Percentiles rank a stretch among this genome's conserved stretches.
phyloP scores from a whole-genome alignment of 1,140 invertebrate genomes.

The Aphis craccivora region DNA sequence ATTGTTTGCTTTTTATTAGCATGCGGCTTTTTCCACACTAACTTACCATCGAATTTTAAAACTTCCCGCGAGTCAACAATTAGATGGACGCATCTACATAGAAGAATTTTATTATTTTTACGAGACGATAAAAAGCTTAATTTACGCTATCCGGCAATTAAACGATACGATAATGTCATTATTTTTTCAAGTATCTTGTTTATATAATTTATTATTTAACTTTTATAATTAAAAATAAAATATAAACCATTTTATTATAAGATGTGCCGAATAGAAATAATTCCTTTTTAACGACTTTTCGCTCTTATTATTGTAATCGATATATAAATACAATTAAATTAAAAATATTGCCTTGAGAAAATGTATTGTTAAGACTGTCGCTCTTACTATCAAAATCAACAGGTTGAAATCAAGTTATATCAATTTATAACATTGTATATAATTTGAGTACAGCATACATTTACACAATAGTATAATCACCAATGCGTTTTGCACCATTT shows the following conservation, averaged over 20 bases:
- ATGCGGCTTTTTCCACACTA: not conserved
- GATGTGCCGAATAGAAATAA: not conserved
- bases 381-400: not conserved
- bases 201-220: constrained; percentile 21
- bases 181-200: not conserved
- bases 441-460: not conserved
- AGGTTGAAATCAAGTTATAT: not conserved
- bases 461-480: not conserved
- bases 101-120: not conserved
- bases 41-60: not conserved
- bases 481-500: not conserved
- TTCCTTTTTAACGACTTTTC: not conserved
- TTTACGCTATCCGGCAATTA: not conserved
- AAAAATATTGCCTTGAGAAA: not conserved
- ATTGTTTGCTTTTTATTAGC: not conserved
- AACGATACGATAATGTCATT: constrained; percentile 16
- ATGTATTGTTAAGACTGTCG: not conserved
- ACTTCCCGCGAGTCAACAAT: not conserved
- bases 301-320: not conserved
- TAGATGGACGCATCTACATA: not conserved
- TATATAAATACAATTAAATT: constrained; percentile 17
- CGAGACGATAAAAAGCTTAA: not conserved
- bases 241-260: not conserved
- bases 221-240: constrained; percentile 8
- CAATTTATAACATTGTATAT: not conserved